phyloP scores from a whole-genome alignment of 2,113 vertebrate genomes.

The Lophotis ruficrista region DNA sequence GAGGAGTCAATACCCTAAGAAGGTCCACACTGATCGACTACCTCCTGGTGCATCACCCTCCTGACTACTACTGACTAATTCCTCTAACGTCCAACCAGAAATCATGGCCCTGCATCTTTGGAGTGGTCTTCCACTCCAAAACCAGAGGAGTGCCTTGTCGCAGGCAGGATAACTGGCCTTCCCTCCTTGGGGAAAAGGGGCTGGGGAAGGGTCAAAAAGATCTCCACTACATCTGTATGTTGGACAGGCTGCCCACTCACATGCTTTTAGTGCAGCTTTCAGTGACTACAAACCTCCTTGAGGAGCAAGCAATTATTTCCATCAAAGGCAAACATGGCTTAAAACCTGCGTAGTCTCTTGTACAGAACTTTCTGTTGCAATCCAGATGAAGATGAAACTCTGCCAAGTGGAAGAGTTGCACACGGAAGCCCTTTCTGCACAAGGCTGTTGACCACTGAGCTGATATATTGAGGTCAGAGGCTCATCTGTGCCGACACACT shows the following conservation, averaged over 20 bases:
- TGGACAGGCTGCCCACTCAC: background rate
- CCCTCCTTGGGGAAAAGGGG: background rate
- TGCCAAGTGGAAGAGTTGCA: background rate
- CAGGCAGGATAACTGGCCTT: background rate
- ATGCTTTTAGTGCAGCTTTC: background rate
- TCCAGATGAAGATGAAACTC: background rate
- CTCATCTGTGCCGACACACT: background rate
- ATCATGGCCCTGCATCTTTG: rapidly evolving
- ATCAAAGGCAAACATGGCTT: background rate
- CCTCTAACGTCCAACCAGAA: background rate
- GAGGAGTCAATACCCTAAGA: background rate
- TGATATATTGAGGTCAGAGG: background rate
- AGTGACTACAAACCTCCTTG: background rate
- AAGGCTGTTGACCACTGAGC: background rate
- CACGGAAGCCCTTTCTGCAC: background rate
- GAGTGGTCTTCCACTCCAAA: background rate
- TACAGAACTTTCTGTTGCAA: background rate
- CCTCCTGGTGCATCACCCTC: background rate
- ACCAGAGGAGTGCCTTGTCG: background rate
- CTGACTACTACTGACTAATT: background rate
- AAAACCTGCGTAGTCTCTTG: background rate
- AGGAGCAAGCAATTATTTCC: background rate
- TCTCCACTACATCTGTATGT: rapidly evolving
- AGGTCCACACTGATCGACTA: background rate
- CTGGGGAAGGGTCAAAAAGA: background rate